Base-by-base conservation (phyloP, 2,113 vertebrate species). In the Scomber colias region DNA sequence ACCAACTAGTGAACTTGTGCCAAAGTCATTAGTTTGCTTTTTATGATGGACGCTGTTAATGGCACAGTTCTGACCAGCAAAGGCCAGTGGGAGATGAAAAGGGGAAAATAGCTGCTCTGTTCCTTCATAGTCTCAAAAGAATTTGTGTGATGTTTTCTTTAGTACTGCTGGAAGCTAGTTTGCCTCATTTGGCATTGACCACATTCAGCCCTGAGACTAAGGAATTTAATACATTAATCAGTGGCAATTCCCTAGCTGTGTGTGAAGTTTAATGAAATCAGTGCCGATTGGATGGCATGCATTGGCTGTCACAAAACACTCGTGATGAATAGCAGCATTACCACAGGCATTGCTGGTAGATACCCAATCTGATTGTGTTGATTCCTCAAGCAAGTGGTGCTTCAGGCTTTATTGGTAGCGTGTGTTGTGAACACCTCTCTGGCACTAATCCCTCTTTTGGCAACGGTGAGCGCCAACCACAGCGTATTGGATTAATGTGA, bases 181-280 rank as follows among this genome's bases (percentile, higher is more conserved):
- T 54, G 31, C 46, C 82, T 88, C 60, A 76, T 89, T 85, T 88
- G 89, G 87, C 73, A 46, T 24, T 60, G 24, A 46, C 51, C n/a
- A 53, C 4, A 15, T 61, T 87, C 50, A 75, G 71, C 65, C 17
- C 17, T 6, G 48, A 72, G 68, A 82, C 79, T 70, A 70, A 71
- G 66, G 70, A 79, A 70, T 86, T 69, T 77, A 82, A 80, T 60
- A 60, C 77, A 90, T 92, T 88, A 90, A 88, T 87, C 69, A 71
- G 46, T 84, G 85, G 89, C 85, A 86, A 46, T 59, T 0, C 27
- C 15, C 65, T 85, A 82, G 83, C 82, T 48, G 24, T 72, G 21
- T 68, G 71, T 92, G 48, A 85, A 82, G 77, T 84, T 75, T 61
- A 51, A 69, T 49, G 64, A 86, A 88, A 91, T 86, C 74, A 82